These are phyloP conservation scores for Caenorhabditis sp. DNA, from an alignment of 2,888 invertebrate species.

Conservation along the genomic window DNA sequence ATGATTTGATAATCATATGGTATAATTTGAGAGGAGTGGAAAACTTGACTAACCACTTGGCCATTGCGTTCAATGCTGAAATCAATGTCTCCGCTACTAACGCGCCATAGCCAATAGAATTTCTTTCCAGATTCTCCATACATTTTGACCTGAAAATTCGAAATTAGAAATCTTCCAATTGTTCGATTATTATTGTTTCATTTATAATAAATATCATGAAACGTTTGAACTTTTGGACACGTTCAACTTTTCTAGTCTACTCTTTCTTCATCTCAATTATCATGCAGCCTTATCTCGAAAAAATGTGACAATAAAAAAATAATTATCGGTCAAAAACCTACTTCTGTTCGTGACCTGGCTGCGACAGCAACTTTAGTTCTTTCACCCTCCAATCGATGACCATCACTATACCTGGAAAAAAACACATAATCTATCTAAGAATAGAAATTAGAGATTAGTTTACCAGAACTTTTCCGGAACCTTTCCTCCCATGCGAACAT, in stretches of 20 bases:
- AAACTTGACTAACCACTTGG: slow-evolving; percentile 13
- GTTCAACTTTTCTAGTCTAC: not conserved
- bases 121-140: slow-evolving; percentile 42
- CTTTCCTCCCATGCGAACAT: slow-evolving; percentile 61
- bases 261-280: too few species aligned
- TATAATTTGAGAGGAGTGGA: not conserved
- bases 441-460: slow-evolving; percentile 2
- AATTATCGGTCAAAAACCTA: slow-evolving; percentile 11
- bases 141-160: slow-evolving; percentile 30
- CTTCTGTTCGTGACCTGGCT: slow-evolving; percentile 53
- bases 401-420: slow-evolving; percentile 38
- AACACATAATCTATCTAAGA: too few species aligned
- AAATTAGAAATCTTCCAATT: not conserved
- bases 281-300: not conserved
- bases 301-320: not conserved
- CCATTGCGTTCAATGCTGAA: slow-evolving; percentile 50
- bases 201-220: slow-evolving; percentile 4
- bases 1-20: slow-evolving; percentile 6
- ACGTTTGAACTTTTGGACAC: too few species aligned
- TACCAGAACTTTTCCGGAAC: slow-evolving; percentile 50
- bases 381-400: slow-evolving; percentile 48
- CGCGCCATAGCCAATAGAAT: slow-evolving; percentile 52
- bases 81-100: slow-evolving; percentile 55
- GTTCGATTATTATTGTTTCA: not conserved
- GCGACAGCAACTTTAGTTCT: slow-evolving; percentile 55